Base-by-base conservation (phyloP, 2,797 vertebrate species). In the Pyrrhura leucotis region DNA sequence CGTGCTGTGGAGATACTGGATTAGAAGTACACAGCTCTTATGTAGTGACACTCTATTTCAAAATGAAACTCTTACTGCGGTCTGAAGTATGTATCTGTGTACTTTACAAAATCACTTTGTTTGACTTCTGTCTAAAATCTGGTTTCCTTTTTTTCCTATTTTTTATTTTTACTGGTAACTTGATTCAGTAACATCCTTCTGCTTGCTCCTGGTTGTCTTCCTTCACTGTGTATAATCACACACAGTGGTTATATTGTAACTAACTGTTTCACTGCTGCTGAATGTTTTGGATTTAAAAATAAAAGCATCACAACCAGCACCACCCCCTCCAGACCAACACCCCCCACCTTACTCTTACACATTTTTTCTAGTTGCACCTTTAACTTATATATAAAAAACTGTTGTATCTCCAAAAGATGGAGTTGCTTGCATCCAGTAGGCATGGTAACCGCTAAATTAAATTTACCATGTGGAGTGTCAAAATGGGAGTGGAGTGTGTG, bases 41-140 rank as follows among this genome's bases (percentile, higher is more conserved):
- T 0, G 1, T 47, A 10, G 31, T 28, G 48, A 17, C 28, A n/a
- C 5, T 6, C 10, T 82, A 7, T 35, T 67, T 73, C 54, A 48
- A 45, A 45, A 31, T 39, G 28, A 74, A 89, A 14, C 10, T 67
- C 51, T 68, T 78, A 12, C 54, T 58, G 54, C 35, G 54, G 21
- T 58, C 54, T 35, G n/a, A 58, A 58, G 54, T 35, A 23, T 33
- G 21, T 40, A 40, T 77, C 63, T 65, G 7, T 63, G 6, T 59
- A 21, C 35, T 54, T 89, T 12, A 11, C 23, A 48, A 51, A 79
- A 39, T 42, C 3, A 12, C 28, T 74, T 56, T 53, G 10, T 79
- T 91, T 42, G 18, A 56, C 61, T 48, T 58, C 1, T 19, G 11
- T 45, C 51, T 82, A 71, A 92, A 82, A 82, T 51, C 19, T 61